Conservation (phyloP, 2,888 invertebrate species). For the Dermolepida albohirtum region DNA sequence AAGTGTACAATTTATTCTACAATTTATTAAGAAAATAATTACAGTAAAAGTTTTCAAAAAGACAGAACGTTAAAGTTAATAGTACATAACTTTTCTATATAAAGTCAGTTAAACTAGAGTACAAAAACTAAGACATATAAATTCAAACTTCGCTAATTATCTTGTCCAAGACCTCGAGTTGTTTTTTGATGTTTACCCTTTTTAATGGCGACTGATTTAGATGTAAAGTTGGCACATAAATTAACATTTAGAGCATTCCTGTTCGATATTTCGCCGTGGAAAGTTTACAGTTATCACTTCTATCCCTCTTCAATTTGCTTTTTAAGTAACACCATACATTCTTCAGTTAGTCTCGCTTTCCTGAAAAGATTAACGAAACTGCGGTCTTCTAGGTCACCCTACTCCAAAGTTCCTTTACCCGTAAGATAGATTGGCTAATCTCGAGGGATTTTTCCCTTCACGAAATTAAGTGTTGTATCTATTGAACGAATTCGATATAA, state of each 20-base stretch:
- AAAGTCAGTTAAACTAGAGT: not conserved
- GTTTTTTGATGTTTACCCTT: not conserved
- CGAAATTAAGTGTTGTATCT: conserved; percentile 37
- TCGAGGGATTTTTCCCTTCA: conserved; percentile 30
- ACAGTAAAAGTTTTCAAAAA: too few species aligned
- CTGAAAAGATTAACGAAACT: conserved; percentile 28
- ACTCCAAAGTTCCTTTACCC: conserved; percentile 15
- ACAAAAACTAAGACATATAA: conserved; percentile 6
- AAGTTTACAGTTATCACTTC: conserved; percentile 16
- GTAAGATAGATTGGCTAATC: conserved; percentile 35
- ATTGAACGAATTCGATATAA: conserved; percentile 30
- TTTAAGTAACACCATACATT: conserved; percentile 23
- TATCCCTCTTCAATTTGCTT: conserved; percentile 19
- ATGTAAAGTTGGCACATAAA: conserved; percentile 25
- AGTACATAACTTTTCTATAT: not conserved
- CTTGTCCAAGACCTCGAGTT: not conserved
- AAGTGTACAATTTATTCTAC: too few species aligned
- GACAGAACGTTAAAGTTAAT: too few species aligned
- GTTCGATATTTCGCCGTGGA: conserved; percentile 8
- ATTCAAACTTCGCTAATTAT: conserved; percentile 16
- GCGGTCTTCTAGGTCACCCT: conserved; percentile 15
- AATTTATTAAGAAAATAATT: too few species aligned
- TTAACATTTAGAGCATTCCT: conserved; percentile 30
- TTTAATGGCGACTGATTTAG: conserved; percentile 2
- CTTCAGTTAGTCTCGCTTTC: conserved; percentile 17